Conservation (phyloP, 1,140 invertebrate genomes). For the Orchesella cincta region DNA sequence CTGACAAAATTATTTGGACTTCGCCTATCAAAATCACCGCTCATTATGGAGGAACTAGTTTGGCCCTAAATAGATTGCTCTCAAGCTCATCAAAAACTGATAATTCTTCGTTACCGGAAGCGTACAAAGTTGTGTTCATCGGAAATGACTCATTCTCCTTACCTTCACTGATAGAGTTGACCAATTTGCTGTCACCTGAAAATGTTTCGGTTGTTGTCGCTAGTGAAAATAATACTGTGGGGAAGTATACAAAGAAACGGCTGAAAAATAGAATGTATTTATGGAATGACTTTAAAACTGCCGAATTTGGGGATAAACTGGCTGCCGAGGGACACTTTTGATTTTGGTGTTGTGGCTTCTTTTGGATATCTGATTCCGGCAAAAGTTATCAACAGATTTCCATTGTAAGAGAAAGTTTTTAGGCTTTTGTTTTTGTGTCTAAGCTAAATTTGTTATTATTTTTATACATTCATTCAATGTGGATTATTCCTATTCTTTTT, state of each 20-base stretch:
- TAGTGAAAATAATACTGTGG: slow-evolving; percentile 74
- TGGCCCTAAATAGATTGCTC: no score
- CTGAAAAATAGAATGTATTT: slow-evolving; percentile 31
- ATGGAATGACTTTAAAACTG: slow-evolving; percentile 43
- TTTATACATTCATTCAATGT: no score
- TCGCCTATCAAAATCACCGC: no score
- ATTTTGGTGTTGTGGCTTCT: slow-evolving; percentile 53
- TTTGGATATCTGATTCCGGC: slow-evolving; percentile 53
- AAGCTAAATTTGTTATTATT: no score
- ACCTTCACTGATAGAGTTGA: slow-evolving; percentile 88
- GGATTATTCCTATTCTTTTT: slow-evolving; percentile 46
- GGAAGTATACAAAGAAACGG: slow-evolving; percentile 43
- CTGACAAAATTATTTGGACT: no score
- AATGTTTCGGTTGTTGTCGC: slow-evolving; percentile 84
- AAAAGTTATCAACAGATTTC: slow-evolving; percentile 49
- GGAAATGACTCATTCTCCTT: slow-evolving; percentile 73
- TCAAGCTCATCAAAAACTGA: no score
- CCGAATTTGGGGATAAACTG: not conserved
- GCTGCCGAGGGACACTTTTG: slow-evolving; percentile 27
- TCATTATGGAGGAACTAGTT: no score
- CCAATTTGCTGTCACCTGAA: slow-evolving; percentile 80
- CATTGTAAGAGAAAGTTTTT: slow-evolving; percentile 41
- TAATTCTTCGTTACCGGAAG: no score
- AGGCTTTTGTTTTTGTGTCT: no score
- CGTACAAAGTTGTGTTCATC: slow-evolving; percentile 40